phyloP scores from a whole-genome alignment of 2,797 vertebrate genomes.

The Scolopax bukidnonensis region DNA sequence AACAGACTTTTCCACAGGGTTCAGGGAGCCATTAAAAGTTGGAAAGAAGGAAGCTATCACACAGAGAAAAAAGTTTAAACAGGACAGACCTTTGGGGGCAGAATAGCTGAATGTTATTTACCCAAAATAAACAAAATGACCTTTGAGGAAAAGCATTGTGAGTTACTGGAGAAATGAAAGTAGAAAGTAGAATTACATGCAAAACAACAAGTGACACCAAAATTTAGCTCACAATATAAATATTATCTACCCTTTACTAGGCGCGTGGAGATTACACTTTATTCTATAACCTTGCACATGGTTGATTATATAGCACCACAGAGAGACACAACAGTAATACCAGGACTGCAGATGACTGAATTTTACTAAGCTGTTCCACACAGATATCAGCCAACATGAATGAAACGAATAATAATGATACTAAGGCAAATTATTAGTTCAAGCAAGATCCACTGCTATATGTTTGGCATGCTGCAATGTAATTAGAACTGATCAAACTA shows the following conservation, averaged over 20 bases:
- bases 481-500: constrained; percentile 37
- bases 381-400: constrained; percentile 3
- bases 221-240: background rate
- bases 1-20: too few species aligned
- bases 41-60: too few species aligned
- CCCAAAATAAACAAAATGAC: too few species aligned
- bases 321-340: constrained; percentile 33
- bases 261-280: background rate
- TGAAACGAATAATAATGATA: constrained; percentile 48
- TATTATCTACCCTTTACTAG: background rate
- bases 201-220: background rate
- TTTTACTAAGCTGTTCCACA: constrained; percentile 46
- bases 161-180: too few species aligned
- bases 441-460: background rate
- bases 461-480: background rate
- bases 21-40: too few species aligned
- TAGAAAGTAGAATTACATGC: background rate
- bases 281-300: background rate
- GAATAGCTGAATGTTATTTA: too few species aligned
- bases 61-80: too few species aligned
- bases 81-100: too few species aligned
- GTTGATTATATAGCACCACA: constrained; percentile 22
- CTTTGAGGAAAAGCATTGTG: too few species aligned
- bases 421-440: constrained; percentile 53
- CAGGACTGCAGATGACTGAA: constrained; percentile 1